These are phyloP conservation scores for Eumacrocentrus americanus DNA, from an alignment of 2,888 invertebrate species.

Conservation along the genomic window DNA sequence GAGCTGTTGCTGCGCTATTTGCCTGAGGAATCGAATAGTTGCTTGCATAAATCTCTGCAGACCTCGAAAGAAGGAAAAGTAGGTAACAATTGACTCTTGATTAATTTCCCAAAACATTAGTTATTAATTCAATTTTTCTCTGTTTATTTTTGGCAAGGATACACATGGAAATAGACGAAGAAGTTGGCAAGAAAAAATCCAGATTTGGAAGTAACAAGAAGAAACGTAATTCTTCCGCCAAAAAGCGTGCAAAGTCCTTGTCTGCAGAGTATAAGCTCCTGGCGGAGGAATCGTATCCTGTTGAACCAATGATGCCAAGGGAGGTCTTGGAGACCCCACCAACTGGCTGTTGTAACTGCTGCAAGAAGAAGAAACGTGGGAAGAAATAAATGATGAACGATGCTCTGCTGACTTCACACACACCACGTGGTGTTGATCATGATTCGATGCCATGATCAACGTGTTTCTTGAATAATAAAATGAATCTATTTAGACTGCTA, in stretches of 20 bases:
- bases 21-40: constrained; percentile 36
- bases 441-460: too few species aligned
- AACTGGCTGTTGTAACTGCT: constrained; percentile 48
- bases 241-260: constrained; percentile 33
- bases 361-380: constrained; percentile 45
- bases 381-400: constrained; percentile 26
- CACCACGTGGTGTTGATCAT: too few species aligned
- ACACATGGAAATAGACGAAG: constrained; percentile 27
- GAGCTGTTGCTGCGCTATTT: constrained; percentile 40
- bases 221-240: constrained; percentile 8
- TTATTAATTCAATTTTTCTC: too few species aligned
- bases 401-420: constrained; percentile 21
- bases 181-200: constrained; percentile 31
- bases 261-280: constrained; percentile 28
- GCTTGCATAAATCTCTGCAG: constrained; percentile 31
- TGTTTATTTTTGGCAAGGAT: background rate
- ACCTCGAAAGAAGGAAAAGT: constrained; percentile 33
- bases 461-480: too few species aligned
- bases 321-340: constrained; percentile 41
- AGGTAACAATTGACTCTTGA: constrained; percentile 15
- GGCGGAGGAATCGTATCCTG: constrained; percentile 24
- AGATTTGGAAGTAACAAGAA: constrained; percentile 28
- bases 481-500: background rate
- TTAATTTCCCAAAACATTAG: too few species aligned
- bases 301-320: constrained; percentile 15